Base-by-base conservation (phyloP, 1,140 invertebrate genomes). In the Bombus pyrosoma region DNA sequence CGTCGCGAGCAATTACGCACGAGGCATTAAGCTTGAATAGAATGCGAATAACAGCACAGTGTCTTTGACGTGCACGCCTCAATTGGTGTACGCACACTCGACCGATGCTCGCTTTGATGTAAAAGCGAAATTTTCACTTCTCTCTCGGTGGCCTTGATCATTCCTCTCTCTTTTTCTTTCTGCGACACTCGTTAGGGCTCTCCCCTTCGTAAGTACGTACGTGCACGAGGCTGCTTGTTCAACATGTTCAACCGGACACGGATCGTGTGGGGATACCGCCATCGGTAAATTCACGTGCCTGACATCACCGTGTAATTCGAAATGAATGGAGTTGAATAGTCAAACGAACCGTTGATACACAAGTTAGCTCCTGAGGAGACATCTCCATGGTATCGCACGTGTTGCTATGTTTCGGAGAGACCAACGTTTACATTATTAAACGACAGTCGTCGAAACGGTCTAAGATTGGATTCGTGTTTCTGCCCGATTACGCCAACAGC, bases 1-100 rank as follows among this genome's bases (percentile, higher is more conserved):
- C 76, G 76, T 75, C 76, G 76, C 69, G n/a, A 69, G 77, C 77
- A 87, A 87, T 87, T 87, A 87, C 59, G 76, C 72, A 57, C 77
- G 82, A 76, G 66, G 79, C 86, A 41, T 84, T 87, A 84, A 77
- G 28, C 72, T 18, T 80, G 77, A 87, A 87, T 86, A 73, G 72
- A 43, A 75, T 41, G 57, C 43, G 66, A n/a, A 80, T 64, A 76
- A 77, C 66, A 34, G 57, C 22, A 25, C 28, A 1, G 71, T 73
- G 47, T 43, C 72, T 85, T 85, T 71, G 62, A 79, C 9, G 68
- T 41, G 57, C 66, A 64, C 34, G 34, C 28, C 68, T 57, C 77
- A 62, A 81, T 81, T 72, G 34, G 34, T n/a, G 10, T 39, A 53
- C 39, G 39, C 73, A 85, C 76, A n/a, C 71, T 68, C 83, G 69